Evolutionary conservation across 2,797 vertebrate genomes (phyloP).

Genomic region (Apogon hyalosoma): DNA sequence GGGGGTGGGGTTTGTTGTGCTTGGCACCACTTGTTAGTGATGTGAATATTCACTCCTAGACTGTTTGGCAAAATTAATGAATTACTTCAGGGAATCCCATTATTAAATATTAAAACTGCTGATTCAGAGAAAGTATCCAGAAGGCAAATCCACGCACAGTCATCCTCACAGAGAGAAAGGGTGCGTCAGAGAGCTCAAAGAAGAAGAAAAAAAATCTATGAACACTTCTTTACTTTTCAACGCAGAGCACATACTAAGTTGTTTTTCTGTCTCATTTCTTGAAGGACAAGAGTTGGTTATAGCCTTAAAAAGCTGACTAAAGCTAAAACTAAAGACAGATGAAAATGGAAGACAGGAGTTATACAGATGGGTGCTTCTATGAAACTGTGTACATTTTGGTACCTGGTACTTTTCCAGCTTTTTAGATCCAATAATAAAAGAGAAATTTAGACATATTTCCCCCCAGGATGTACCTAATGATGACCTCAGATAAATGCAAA

Average conservation of each 20-base stretch:
- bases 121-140: constrained; percentile 4
- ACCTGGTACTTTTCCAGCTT: too few relatives aligned
- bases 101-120: constrained; percentile 23
- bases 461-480: too few relatives aligned
- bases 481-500: too few relatives aligned
- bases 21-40: not conserved
- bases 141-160: not conserved
- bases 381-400: too few relatives aligned
- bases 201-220: constrained; percentile 8
- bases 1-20: too few relatives aligned
- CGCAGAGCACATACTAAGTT: constrained; percentile 28
- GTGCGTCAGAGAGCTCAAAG: too few relatives aligned
- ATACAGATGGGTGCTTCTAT: too few relatives aligned
- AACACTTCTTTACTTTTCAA: constrained; percentile 27
- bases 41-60: constrained; percentile 16
- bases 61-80: constrained; percentile 6
- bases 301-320: constrained; percentile 23
- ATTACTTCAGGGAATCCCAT: constrained; percentile 23
- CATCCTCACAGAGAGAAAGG: not conserved
- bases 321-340: constrained; percentile 15
- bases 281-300: constrained; percentile 30
- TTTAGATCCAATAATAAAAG: too few relatives aligned
- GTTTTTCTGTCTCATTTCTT: constrained; percentile 24
- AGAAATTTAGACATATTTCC: too few relatives aligned
- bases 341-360: constrained; percentile 24